Percentiles rank a stretch among this genome's conserved stretches.
Conservation (phyloP, 2,113 vertebrate species). For the Cephalopterus ornatus region DNA sequence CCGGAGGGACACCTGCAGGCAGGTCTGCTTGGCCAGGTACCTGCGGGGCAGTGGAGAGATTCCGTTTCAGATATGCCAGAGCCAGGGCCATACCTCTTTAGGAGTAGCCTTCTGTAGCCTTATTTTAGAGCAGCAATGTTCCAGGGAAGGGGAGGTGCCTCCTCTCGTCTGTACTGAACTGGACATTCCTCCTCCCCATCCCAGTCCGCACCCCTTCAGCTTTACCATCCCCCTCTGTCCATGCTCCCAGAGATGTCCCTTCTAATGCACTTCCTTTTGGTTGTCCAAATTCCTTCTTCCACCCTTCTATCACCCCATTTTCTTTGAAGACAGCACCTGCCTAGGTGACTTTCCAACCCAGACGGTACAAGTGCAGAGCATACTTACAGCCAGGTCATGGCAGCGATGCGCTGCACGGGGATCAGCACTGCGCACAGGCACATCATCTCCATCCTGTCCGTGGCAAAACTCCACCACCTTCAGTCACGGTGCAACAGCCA, state of each 20-base stretch:
- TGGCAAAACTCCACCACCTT: not conserved
- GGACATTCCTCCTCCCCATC: not conserved
- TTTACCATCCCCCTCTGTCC: not conserved
- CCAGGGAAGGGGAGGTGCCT: not conserved
- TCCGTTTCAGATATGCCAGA: not conserved
- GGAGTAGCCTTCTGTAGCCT: not conserved
- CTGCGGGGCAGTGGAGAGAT: constrained; percentile 35
- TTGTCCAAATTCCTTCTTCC: not conserved
- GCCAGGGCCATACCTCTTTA: not conserved
- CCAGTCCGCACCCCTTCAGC: not conserved
- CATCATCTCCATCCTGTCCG: not conserved
- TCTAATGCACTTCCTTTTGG: not conserved
- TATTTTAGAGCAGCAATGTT: not conserved
- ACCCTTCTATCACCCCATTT: not conserved
- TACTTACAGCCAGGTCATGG: not conserved
- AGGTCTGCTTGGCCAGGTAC: constrained; percentile 76
- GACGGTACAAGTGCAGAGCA: not conserved
- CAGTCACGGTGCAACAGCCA: fast-evolving
- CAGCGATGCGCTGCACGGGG: fast-evolving
- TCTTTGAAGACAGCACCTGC: not conserved
- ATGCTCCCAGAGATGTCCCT: not conserved
- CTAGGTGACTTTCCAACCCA: not conserved
- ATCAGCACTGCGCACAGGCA: not conserved
- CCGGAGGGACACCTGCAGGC: constrained; percentile 61
- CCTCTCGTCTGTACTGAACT: not conserved